A percentile compares a stretch with the other conserved stretches of the same genome.
phyloP scores from a whole-genome alignment of 2,797 vertebrate genomes.

The Coracias cyanogaster region DNA sequence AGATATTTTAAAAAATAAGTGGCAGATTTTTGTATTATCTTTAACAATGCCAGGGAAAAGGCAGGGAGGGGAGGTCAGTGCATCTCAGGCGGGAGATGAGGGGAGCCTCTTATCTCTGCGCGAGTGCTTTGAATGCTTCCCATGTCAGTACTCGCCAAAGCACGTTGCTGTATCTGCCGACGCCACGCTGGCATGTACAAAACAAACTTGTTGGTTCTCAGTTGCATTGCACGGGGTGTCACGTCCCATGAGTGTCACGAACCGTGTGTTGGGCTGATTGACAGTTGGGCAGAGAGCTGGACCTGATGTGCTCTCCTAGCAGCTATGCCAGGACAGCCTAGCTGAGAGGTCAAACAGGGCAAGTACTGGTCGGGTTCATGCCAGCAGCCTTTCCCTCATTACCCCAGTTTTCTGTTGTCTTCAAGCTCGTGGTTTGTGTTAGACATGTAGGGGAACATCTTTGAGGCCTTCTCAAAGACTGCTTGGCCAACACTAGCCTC shows the following conservation, averaged over 20 bases:
- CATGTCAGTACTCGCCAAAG: neutral
- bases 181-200: neutral
- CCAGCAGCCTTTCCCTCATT: neutral
- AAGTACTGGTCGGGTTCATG: neutral
- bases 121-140: conserved; percentile 28
- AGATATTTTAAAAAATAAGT: neutral
- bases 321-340: accelerated
- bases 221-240: neutral
- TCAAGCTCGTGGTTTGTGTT: neutral
- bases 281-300: neutral
- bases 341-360: neutral
- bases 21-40: conserved; percentile 15
- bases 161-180: neutral
- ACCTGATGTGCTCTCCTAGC: neutral
- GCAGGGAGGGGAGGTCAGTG: neutral
- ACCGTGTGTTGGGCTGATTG: neutral
- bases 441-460: neutral
- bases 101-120: neutral
- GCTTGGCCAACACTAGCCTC: neutral
- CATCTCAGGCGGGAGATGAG: neutral
- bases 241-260: neutral
- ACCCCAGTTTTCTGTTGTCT: neutral
- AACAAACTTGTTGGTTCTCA: conserved; percentile 1
- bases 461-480: neutral
- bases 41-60: neutral